These are phyloP conservation scores for Ectobius pallidus DNA, from an alignment of 2,888 invertebrate species.

Conservation along the genomic window DNA sequence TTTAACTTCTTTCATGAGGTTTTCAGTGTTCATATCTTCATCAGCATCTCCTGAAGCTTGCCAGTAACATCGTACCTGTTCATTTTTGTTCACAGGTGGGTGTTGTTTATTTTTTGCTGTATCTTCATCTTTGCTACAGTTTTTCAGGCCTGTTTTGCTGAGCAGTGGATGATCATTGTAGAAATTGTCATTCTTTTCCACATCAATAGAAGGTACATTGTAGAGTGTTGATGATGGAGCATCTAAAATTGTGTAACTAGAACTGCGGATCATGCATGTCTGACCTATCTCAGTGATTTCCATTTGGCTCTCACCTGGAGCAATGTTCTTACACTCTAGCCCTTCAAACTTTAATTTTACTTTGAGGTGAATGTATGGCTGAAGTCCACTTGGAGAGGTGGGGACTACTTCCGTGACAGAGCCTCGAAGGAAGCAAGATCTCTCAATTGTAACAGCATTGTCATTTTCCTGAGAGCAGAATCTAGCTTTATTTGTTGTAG, in stretches of 20 bases:
- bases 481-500: slow-evolving; percentile 49
- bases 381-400: background rate
- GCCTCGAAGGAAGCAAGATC: slow-evolving; percentile 26
- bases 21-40: background rate
- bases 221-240: background rate
- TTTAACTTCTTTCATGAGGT: background rate
- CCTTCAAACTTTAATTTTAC: background rate
- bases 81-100: too few species aligned
- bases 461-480: slow-evolving; percentile 40
- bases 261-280: background rate
- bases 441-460: slow-evolving; percentile 37
- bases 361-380: background rate
- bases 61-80: background rate
- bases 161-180: too few species aligned
- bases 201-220: background rate
- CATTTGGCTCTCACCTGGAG: background rate
- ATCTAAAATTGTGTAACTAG: background rate
- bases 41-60: background rate
- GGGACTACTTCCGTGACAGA: background rate
- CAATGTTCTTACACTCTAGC: background rate
- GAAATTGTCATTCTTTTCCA: background rate
- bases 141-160: too few species aligned
- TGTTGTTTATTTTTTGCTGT: too few species aligned
- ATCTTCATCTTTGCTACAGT: too few species aligned
- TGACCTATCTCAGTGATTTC: background rate